Evolutionary conservation across 2,888 invertebrate genomes (phyloP), one percentile per base, ranked within the genome.

Genomic region (Brachyptera risi): DNA sequence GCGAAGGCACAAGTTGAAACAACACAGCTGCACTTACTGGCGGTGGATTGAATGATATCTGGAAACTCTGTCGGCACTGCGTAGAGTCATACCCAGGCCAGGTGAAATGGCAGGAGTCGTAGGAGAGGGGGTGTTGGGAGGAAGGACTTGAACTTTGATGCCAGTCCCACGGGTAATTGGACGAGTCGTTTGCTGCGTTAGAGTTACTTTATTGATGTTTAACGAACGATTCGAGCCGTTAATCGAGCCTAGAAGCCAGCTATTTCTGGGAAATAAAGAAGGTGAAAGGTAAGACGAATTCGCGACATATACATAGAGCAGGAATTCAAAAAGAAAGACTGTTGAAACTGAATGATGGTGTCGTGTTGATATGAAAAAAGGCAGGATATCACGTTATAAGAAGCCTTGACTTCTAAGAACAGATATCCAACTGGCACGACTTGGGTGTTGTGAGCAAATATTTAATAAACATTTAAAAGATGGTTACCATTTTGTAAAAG

Each of bases 181-280:
- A 23, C 61, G 31, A 15, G 57, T 49, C 40, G 64, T n/a, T n/a
- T n/a, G 57, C 37, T 61, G 64, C 44, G 63, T 47, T 35, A 64
- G 49, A 31, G 44, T 59, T 21, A 62, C 59, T 57, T 64, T 64
- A 58, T 56, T 64, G 40, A 62, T 59, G 50, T 59, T 64, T 50
- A 64, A 23, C 38, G 64, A 59, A 27, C 64, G 59, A 42, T 59
- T 61, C 35, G 64, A 57, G 49, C 64, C 64, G 54, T 64, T 62
- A 58, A 60, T 59, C 19, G 63, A 63, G 58, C 59, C 59, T 54
- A 64, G 58, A 56, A 64, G 64, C 64, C 64, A 64, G 26, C 59
- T 59, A 56, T 59, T 61, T 64, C 64, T 64, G 61, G 42, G 42
- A 21, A 42, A 42, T 42, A 42, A 42, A 42, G 42, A 42, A 42